These are phyloP conservation scores for Lydus trimaculatus DNA, from an alignment of 2,888 invertebrate genomes.

Conservation along the genomic window DNA sequence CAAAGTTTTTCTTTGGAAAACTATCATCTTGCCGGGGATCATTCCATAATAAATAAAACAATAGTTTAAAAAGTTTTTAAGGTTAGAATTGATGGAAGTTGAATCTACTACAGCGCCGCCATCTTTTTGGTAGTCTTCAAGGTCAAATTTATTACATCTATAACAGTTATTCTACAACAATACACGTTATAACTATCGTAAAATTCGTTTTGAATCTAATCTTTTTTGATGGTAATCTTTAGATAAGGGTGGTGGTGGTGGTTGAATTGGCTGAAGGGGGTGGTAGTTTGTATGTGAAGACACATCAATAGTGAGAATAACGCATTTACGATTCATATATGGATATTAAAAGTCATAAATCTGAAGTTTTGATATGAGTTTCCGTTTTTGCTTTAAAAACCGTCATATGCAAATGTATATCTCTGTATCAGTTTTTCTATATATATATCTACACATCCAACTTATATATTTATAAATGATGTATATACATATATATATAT, in stretches of 20 bases:
- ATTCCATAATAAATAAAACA: background rate
- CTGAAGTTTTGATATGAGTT: constrained; percentile 27
- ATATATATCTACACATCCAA: background rate
- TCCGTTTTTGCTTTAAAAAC: constrained; percentile 15
- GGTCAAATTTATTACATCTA: no score
- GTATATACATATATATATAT: background rate
- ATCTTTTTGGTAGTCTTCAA: no score
- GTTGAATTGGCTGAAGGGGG: no score
- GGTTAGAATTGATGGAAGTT: background rate
- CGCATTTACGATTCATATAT: constrained; percentile 30
- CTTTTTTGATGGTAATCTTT: no score
- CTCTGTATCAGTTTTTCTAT: background rate
- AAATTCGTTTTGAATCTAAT: no score
- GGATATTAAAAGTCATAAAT: constrained; percentile 36
- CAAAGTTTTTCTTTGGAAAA: background rate
- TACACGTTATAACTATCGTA: no score
- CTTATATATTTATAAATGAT: background rate
- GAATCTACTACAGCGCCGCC: no score
- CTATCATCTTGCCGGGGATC: no score
- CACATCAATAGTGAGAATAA: constrained; percentile 29
- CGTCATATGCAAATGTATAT: constrained; percentile 30
- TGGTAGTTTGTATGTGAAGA: background rate
- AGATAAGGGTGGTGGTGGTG: background rate
- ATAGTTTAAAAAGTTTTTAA: no score
- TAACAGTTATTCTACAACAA: no score